Percentiles rank a stretch among this genome's conserved stretches.
Conservation (phyloP, 2,797 vertebrate genomes). For the Phataginus tricuspis region DNA sequence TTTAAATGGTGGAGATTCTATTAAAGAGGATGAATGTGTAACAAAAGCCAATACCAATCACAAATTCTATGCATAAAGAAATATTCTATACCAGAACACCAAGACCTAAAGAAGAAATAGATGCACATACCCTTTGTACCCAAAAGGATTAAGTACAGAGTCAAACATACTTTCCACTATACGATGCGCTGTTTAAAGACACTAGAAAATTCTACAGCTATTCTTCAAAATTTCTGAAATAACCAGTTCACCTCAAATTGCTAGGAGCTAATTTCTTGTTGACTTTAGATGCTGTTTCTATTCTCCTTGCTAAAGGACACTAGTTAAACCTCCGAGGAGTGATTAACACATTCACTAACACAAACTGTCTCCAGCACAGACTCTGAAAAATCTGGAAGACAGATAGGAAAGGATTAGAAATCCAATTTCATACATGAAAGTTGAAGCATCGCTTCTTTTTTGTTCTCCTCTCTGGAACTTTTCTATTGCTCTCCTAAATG, state of each 20-base stretch:
- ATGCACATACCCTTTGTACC: not conserved
- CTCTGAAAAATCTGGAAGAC: constrained; percentile 35
- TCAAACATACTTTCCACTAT: not conserved
- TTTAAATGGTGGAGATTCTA: constrained; percentile 16
- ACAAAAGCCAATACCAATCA: constrained; percentile 27
- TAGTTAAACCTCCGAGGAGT: not conserved
- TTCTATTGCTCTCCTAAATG: constrained; percentile 16
- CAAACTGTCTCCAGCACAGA: constrained; percentile 44
- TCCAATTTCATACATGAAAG: constrained; percentile 46
- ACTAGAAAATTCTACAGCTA: constrained; percentile 57
- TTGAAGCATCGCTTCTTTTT: not conserved
- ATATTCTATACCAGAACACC: not conserved
- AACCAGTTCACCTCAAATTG: not conserved
- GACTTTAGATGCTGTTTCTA: not conserved
- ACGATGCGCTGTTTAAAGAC: not conserved
- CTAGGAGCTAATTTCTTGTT: constrained; percentile 41
- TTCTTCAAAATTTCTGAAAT: constrained; percentile 24
- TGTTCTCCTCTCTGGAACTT: constrained; percentile 11
- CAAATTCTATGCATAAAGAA: constrained; percentile 37
- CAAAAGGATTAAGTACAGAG: constrained; percentile 21
- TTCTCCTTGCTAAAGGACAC: constrained; percentile 2
- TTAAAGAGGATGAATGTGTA: constrained; percentile 8
- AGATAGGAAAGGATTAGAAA: constrained; percentile 42
- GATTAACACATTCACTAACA: constrained; percentile 45
- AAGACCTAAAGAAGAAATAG: constrained; percentile 5